A percentile compares a stretch with the other conserved stretches of the same genome.
Evolutionary conservation across 23 tunicate genomes (phyloP).

Genomic region (Aplidium turbinatum): DNA sequence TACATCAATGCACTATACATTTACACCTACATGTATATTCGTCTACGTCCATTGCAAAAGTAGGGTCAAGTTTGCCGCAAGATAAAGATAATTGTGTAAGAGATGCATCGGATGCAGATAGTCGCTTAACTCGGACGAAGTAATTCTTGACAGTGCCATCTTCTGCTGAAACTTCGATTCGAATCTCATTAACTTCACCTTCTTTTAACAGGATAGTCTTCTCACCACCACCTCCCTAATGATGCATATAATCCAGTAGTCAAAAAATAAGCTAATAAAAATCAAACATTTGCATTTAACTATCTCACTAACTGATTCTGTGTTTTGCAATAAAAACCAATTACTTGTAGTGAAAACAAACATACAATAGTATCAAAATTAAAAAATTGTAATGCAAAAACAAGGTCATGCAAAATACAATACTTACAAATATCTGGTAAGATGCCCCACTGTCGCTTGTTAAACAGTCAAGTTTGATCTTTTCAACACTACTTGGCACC

Average conservation of each 20-base stretch:
- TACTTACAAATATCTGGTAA: constrained; percentile 88
- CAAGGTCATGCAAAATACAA: constrained; percentile 1
- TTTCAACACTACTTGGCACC: constrained; percentile 89
- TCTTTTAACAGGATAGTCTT: constrained; percentile 69
- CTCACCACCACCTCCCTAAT: constrained; percentile 85
- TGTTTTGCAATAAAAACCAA: background rate
- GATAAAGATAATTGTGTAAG: constrained; percentile 44
- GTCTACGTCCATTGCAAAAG: constrained; percentile 53
- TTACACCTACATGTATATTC: constrained; percentile 68
- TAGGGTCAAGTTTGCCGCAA: constrained; percentile 66
- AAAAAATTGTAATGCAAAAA: no score
- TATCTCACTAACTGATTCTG: no score
- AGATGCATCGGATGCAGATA: constrained; percentile 91
- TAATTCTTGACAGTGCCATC: constrained; percentile 92
- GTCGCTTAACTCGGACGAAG: constrained; percentile 56
- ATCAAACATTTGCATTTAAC: background rate
- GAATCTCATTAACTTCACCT: constrained; percentile 73
- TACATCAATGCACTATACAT: no score
- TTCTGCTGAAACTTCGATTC: constrained; percentile 92
- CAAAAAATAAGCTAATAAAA: no score
- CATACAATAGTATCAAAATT: no score
- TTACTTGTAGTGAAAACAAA: no score
- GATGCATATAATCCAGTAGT: no score
- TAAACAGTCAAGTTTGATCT: constrained; percentile 85
- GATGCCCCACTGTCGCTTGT: constrained; percentile 96